Conservation (phyloP, 2,113 vertebrate genomes). For the Aspiorhynchus laticeps region DNA sequence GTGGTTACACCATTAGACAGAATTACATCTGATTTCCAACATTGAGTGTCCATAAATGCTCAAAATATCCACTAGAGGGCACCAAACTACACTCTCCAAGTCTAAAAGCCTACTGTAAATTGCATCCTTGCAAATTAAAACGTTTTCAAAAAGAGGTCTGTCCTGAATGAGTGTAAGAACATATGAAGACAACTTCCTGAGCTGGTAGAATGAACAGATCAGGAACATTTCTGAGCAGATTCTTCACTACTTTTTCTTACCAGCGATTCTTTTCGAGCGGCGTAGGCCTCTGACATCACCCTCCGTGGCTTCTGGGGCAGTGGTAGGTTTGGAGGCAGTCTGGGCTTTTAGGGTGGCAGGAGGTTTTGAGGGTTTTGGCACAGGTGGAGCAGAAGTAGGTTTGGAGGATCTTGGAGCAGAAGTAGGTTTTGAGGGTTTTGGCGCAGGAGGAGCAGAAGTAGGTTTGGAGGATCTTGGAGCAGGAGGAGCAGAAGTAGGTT, state of each 20-base stretch:
- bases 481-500: too few species aligned
- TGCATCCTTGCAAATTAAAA: not conserved
- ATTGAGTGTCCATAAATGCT: not conserved
- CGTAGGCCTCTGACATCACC: slow-evolving; percentile 6
- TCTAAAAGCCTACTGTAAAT: not conserved
- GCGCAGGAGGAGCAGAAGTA: not conserved
- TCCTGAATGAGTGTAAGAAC: not conserved
- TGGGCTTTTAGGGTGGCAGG: not conserved
- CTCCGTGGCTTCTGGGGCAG: not conserved
- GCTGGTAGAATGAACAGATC: not conserved
- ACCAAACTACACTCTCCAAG: not conserved
- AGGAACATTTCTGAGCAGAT: not conserved
- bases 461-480: not conserved
- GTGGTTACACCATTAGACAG: not conserved
- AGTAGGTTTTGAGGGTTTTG: not conserved
- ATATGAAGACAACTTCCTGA: not conserved
- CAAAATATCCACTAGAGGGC: slow-evolving; percentile 27
- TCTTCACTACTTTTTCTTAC: slow-evolving; percentile 31
- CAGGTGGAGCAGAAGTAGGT: not conserved
- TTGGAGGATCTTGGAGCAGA: not conserved
- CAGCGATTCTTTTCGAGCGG: slow-evolving; percentile 69
- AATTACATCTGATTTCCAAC: not conserved
- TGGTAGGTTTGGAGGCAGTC: not conserved
- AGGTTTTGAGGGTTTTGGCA: not conserved
- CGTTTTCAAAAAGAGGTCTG: not conserved